These are phyloP conservation scores for Sander lucioperca DNA, from an alignment of 2,113 vertebrate genomes.

Conservation along the genomic window DNA sequence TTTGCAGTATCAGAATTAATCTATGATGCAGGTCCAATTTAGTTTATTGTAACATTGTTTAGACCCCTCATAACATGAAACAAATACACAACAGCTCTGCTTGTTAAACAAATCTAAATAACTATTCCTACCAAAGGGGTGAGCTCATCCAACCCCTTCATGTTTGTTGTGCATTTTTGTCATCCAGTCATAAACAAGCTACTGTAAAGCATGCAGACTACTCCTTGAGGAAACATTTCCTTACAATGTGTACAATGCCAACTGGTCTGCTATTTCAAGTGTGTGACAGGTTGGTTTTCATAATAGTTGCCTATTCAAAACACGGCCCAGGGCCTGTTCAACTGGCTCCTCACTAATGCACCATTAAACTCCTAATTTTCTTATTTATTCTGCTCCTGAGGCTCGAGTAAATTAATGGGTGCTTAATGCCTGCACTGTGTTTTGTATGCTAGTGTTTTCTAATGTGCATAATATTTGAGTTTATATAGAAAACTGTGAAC, in stretches of 20 bases:
- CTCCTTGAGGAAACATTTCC: conserved; percentile 11
- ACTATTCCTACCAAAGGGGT: neutral
- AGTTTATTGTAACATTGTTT: neutral
- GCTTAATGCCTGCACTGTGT: conserved; percentile 44
- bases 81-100: no score
- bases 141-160: neutral
- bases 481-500: conserved; percentile 2
- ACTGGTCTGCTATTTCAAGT: conserved; percentile 48
- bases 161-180: neutral
- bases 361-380: conserved; percentile 72
- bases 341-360: conserved; percentile 66
- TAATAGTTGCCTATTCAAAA: conserved; percentile 62
- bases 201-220: neutral
- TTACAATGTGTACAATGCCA: conserved; percentile 26
- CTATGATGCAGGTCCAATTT: no score
- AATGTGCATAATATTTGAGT: conserved; percentile 30
- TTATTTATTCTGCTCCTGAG: conserved; percentile 69
- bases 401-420: conserved; percentile 62
- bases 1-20: no score
- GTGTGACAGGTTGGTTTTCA: conserved; percentile 62
- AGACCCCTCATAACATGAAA: neutral
- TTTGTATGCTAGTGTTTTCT: conserved; percentile 33
- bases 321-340: conserved; percentile 52
- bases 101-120: neutral
- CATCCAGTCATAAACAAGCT: neutral